These are phyloP conservation scores for Lycocorax pyrrhopterus DNA, from an alignment of 2,113 vertebrate species.

Conservation along the genomic window DNA sequence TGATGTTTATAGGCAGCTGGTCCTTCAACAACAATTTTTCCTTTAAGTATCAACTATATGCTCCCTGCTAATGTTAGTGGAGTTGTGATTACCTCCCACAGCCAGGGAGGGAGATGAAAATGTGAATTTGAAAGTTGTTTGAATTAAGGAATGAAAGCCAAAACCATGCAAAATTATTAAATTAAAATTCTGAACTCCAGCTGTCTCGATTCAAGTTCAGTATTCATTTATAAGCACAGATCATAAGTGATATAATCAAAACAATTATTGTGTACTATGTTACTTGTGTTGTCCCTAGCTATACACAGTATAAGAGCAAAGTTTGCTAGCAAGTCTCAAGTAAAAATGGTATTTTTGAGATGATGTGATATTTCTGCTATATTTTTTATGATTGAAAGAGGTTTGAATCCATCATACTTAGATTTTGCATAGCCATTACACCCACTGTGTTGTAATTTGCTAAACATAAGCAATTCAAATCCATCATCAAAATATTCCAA, in stretches of 20 bases:
- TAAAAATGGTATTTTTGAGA: not conserved
- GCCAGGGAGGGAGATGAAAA: not conserved
- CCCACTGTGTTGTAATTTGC: not conserved
- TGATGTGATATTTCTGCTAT: not conserved
- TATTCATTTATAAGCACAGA: not conserved
- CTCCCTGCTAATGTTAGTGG: not conserved
- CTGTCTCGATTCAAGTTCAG: not conserved
- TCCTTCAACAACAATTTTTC: not conserved
- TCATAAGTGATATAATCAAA: not conserved
- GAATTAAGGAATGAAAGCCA: not conserved
- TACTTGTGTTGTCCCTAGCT: not conserved
- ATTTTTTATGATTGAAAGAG: not conserved
- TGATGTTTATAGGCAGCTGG: not conserved
- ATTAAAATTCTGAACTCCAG: not conserved
- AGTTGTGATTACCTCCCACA: not conserved
- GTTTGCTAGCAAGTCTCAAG: not conserved
- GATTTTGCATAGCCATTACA: not conserved
- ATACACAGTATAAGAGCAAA: not conserved
- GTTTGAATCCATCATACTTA: not conserved
- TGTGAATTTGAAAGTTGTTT: not conserved
- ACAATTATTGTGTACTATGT: not conserved
- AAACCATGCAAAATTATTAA: not conserved
- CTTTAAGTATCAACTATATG: not conserved
- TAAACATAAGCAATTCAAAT: not conserved
- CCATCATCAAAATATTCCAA: not conserved